Percentiles rank a stretch among this genome's conserved stretches.
phyloP scores from a whole-genome alignment of 2,888 invertebrate species.

The Pachydiplax longipennis region DNA sequence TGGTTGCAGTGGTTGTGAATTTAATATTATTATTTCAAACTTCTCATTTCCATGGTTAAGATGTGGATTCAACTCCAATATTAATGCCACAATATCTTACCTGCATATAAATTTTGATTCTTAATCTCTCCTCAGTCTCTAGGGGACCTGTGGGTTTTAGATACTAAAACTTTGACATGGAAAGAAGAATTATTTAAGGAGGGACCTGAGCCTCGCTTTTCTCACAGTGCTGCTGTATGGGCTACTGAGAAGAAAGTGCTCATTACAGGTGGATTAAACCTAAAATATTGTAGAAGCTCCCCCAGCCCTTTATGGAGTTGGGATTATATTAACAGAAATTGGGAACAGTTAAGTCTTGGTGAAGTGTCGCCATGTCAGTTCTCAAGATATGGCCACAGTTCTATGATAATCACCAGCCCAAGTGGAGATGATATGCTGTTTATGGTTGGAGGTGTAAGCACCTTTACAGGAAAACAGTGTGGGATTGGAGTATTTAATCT shows the following conservation, averaged over 20 bases:
- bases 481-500: conserved; percentile 57
- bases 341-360: conserved; percentile 51
- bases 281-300: conserved; percentile 52
- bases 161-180: conserved; percentile 3
- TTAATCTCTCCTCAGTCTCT: conserved; percentile 52
- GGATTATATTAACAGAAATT: conserved; percentile 51
- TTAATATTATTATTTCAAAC: too few species aligned
- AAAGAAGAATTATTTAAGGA: not conserved
- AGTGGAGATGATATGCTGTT: conserved; percentile 54
- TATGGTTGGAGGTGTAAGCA: conserved; percentile 58
- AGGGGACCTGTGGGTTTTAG: conserved; percentile 29
- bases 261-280: conserved; percentile 56
- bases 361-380: conserved; percentile 47
- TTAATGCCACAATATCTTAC: too few species aligned
- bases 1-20: too few species aligned
- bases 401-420: conserved; percentile 53
- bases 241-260: conserved; percentile 52
- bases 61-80: too few species aligned
- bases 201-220: conserved; percentile 54
- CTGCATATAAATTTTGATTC: not conserved
- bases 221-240: conserved; percentile 54
- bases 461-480: conserved; percentile 55
- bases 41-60: too few species aligned
- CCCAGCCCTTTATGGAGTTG: conserved; percentile 52
- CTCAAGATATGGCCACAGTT: conserved; percentile 58